Evolutionary conservation across 2,888 invertebrate genomes (phyloP), one percentile per base, ranked within the genome.

Genomic region (Mesorhabditis spiculigera): DNA sequence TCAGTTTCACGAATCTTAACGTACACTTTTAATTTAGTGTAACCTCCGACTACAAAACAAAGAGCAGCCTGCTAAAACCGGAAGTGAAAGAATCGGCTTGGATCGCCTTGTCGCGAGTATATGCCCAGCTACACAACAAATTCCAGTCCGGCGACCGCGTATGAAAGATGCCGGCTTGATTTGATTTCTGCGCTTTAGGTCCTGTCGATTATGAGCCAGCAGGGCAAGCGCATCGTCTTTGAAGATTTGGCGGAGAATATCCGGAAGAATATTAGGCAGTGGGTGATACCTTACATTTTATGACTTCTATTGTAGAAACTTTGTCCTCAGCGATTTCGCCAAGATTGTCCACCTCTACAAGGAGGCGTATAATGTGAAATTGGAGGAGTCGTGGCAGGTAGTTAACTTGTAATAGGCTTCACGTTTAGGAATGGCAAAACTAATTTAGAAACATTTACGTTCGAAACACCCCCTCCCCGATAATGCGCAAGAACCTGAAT

Each of bases 101-200:
- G 8, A 13, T 10, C 58, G 10, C 58, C 8, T n/a, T 50, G 10
- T n/a, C 58, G 8, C 8, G n/a, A 50, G 8, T n/a, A 10, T 50
- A 50, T 50, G n/a, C 8, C 8, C 58, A 13, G 8, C 58, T 50
- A 50, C 58, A 50, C n/a, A n/a, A 50, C 8, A 50, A 50, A n/a
- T 71, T 71, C 45, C 68, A 71, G 10, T 42, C 42, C 45, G 63
- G 65, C 28, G 71, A 71, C 68, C 63, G 71, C 45, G 71, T 71
- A 16, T 4, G n/a, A 10, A 65, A 16, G 45, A 58, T 41, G 44
- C 43, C n/a, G 65, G n/a, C 67, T 28, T 28, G 13, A 45, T 4
- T 13, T 13, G 42, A 8, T 62, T 5, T 43, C 63, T 63, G 6
- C 44, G 4, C 67, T 67, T 62, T 43, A 71, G 71, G 68, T 71